Base-by-base conservation (phyloP, 2,113 vertebrate genomes). In the Sitta europaea region DNA sequence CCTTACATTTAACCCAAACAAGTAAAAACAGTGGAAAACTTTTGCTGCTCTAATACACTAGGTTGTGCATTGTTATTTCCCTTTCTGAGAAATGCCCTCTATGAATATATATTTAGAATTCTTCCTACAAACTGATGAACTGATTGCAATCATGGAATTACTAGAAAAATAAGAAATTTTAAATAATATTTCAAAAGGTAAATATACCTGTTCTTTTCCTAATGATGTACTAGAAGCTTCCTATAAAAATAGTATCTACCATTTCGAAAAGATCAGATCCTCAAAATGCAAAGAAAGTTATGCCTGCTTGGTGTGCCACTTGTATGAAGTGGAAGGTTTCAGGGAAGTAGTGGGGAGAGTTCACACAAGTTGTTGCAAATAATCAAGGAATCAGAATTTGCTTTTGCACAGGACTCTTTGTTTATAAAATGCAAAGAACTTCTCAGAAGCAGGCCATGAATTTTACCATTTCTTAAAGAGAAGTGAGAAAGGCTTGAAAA, bases 1-100 rank as follows among this genome's bases (percentile, higher is more conserved):
- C 53, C 42, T 95, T 85, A 61, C 28, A 38, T 85, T 96, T 92
- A 86, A 95, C 73, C 54, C 40, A 81, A 94, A 95, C 53, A 61
- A 88, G 12, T 63, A 94, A 81, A 90, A 95, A 67, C 43, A 94
- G 79, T 25, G 5, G n/a, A 90, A 86, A 61, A 87, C 31, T 27
- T 51, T 57, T 66, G 79, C 33, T 50, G 25, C 63, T 83, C 78
- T 94, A 74, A 84, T 84, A 82, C 40, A 57, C 68, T 63, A 90
- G 59, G 43, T 20, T 77, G 55, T 75, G 62, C 70, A 72, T 72
- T 71, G 33, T 80, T 70, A 66, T 54, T 88, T 77, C 35, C 18
- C 27, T 72, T 89, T 85, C 92, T 75, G 50, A 94, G 73, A 88
- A 92, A 54, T 38, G 36, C 12, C 38, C 31, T 55, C n/a, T 81